These are phyloP conservation scores for Rhingia rostrata DNA, from an alignment of 2,888 invertebrate species.

Conservation along the genomic window DNA sequence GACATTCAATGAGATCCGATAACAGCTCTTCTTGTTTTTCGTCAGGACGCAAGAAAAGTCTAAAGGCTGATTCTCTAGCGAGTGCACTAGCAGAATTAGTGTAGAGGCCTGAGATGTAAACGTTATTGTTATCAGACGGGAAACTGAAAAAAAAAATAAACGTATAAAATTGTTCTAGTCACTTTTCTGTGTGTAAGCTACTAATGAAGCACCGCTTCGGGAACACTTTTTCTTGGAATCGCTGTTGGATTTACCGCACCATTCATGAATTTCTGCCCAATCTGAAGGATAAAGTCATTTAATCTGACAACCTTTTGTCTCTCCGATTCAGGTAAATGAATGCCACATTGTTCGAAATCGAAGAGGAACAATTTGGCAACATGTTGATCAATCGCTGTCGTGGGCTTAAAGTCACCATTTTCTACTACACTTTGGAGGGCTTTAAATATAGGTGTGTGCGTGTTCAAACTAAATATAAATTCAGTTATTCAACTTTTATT, in stretches of 20 bases:
- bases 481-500: not conserved
- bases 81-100: constrained; percentile 91
- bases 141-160: constrained; percentile 81
- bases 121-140: constrained; percentile 87
- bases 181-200: constrained; percentile 83
- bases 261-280: constrained; percentile 92
- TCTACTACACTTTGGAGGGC: constrained; percentile 89
- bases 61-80: constrained; percentile 94
- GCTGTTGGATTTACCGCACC: constrained; percentile 88
- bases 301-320: constrained; percentile 90
- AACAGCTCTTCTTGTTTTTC: constrained; percentile 89
- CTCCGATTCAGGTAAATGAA: constrained; percentile 92
- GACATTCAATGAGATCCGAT: constrained; percentile 87
- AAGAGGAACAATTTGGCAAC: constrained; percentile 95
- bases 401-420: constrained; percentile 87
- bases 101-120: constrained; percentile 91
- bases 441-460: constrained; percentile 92
- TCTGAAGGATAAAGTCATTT: constrained; percentile 92
- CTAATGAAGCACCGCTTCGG: constrained; percentile 89
- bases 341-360: constrained; percentile 99
- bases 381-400: constrained; percentile 90
- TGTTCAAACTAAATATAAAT: constrained; percentile 89
- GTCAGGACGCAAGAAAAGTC: constrained; percentile 92
- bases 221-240: constrained; percentile 87
- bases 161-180: not conserved